These are phyloP conservation scores for Lasioglossum leucozonium DNA, from an alignment of 2,888 invertebrate genomes.

Conservation along the genomic window DNA sequence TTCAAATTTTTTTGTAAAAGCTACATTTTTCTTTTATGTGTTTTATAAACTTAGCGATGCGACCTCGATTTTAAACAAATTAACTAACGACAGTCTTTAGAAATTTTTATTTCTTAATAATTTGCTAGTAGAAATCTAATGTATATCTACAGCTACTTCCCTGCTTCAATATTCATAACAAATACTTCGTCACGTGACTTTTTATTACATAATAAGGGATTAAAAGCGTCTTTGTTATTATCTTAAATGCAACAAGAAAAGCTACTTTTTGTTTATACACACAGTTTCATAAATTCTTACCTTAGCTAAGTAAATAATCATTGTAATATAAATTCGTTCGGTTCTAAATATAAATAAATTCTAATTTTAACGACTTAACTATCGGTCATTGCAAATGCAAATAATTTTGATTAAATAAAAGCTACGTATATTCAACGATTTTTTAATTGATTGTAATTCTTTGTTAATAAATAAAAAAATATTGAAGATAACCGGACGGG, in stretches of 20 bases:
- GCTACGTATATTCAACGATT: background rate
- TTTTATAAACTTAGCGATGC: background rate
- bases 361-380: background rate
- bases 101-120: too few species aligned
- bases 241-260: background rate
- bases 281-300: background rate
- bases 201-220: too few species aligned
- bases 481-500: background rate
- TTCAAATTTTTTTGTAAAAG: background rate
- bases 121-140: background rate
- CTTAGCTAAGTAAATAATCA: background rate
- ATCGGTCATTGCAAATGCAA: background rate
- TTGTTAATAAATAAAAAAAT: background rate
- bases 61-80: too few species aligned
- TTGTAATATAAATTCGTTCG: background rate
- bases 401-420: background rate
- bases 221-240: too few species aligned
- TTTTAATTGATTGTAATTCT: background rate
- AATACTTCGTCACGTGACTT: too few species aligned
- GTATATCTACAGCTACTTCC: background rate
- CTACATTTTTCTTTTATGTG: background rate
- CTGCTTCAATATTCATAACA: background rate
- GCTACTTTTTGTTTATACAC: too few species aligned
- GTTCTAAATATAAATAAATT: background rate
- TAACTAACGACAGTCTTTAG: too few species aligned